A percentile compares a stretch with the other conserved stretches of the same genome.
These are phyloP conservation scores for Steinernema khuongi DNA, from an alignment of 1,140 invertebrate species.

Conservation along the genomic window DNA sequence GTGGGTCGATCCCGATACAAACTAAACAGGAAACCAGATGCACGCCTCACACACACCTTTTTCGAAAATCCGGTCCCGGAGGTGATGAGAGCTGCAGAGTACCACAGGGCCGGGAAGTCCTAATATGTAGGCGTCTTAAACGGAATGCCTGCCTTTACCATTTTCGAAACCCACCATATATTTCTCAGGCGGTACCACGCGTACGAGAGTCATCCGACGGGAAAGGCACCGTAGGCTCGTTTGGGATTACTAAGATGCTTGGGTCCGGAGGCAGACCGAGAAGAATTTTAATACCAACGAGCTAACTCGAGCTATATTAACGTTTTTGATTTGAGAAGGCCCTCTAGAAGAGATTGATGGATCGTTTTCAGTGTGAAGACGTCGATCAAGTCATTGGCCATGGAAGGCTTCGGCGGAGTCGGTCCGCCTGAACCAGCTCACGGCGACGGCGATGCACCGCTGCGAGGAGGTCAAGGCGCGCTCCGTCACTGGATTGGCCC, in stretches of 20 bases:
- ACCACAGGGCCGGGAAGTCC: too few species aligned
- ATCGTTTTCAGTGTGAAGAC: constrained; percentile 57
- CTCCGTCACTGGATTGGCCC: constrained; percentile 80
- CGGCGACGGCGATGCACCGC: constrained; percentile 70
- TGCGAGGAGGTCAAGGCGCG: constrained; percentile 81
- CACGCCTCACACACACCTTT: too few species aligned
- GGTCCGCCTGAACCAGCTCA: constrained; percentile 69
- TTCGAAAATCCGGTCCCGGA: too few species aligned
- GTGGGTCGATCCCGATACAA: too few species aligned
- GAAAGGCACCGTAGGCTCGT: constrained; percentile 71
- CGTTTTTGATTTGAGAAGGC: constrained; percentile 51
- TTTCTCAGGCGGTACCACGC: too few species aligned
- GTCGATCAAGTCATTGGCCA: constrained; percentile 59
- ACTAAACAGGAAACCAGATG: too few species aligned
- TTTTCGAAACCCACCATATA: too few species aligned
- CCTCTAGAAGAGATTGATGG: constrained; percentile 70
- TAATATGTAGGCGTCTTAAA: too few species aligned
- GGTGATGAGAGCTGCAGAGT: too few species aligned
- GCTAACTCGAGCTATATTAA: constrained; percentile 13
- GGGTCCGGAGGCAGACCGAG: constrained; percentile 70
- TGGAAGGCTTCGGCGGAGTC: constrained; percentile 63
- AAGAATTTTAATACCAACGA: constrained; percentile 65
- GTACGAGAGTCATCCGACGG: too few species aligned
- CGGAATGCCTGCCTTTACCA: too few species aligned
- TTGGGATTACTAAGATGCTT: constrained; percentile 70